A percentile compares a stretch with the other conserved stretches of the same genome.
phyloP scores from a whole-genome alignment of 2,797 vertebrate genomes.

The Spheniscus humboldti region DNA sequence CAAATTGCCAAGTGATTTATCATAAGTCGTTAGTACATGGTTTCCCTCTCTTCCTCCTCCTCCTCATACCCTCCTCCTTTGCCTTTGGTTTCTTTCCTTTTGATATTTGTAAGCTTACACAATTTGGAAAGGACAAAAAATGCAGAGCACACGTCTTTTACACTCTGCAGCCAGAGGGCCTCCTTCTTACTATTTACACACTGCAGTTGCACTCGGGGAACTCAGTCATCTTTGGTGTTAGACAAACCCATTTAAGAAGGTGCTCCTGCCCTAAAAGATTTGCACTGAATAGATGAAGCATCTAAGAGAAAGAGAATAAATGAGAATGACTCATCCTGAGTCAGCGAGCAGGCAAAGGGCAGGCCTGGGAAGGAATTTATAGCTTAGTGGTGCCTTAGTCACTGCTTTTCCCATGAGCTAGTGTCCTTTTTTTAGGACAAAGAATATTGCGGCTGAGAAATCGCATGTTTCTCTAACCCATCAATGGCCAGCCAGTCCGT shows the following conservation, averaged over 20 bases:
- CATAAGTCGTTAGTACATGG: neutral
- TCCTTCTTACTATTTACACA: neutral
- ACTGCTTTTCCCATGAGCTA: neutral
- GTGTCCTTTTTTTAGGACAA: neutral
- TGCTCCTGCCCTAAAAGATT: neutral
- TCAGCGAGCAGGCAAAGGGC: neutral
- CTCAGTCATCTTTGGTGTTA: neutral
- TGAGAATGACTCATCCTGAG: neutral
- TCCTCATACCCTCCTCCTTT: neutral
- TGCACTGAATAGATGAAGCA: neutral
- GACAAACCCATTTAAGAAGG: neutral
- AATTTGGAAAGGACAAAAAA: neutral
- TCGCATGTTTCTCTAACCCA: neutral
- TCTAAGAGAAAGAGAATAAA: neutral
- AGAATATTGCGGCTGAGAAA: neutral
- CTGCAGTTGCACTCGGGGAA: neutral
- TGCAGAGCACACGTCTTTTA: neutral
- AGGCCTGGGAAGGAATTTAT: neutral
- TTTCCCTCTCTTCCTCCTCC: neutral
- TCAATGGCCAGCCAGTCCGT: neutral
- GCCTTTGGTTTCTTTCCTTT: neutral
- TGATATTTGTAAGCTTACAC: neutral
- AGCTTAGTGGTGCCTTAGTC: neutral
- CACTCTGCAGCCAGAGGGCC: neutral
- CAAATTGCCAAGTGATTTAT: neutral